Percentiles rank a stretch among this genome's conserved stretches.
Conservation (phyloP, 2,113 vertebrate genomes). For the Hippocampus barbouri region DNA sequence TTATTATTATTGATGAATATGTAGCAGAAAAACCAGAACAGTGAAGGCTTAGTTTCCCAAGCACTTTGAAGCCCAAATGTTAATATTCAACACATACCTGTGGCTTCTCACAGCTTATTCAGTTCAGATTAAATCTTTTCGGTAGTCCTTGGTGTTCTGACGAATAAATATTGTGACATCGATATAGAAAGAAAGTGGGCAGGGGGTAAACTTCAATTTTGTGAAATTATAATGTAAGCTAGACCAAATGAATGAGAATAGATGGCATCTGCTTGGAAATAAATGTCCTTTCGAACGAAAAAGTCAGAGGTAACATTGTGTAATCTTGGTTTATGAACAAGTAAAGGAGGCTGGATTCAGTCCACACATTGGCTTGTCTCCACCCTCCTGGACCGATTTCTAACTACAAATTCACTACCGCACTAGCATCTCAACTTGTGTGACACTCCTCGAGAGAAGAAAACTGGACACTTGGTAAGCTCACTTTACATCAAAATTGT, state of each 20-base stretch:
- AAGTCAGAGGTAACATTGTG: background rate
- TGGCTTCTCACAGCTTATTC: background rate
- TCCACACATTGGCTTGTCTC: slow-evolving; percentile 20
- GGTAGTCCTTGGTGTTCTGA: background rate
- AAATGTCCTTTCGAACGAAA: background rate
- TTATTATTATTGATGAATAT: no score
- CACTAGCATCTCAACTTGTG: slow-evolving; percentile 9
- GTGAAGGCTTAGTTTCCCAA: no score
- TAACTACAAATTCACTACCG: background rate
- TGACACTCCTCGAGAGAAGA: slow-evolving; percentile 9
- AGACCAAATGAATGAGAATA: background rate
- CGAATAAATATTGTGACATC: background rate
- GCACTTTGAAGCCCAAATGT: no score
- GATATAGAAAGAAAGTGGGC: background rate
- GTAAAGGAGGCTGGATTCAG: slow-evolving; percentile 25
- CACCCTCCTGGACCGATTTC: slow-evolving; percentile 24
- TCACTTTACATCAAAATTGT: background rate
- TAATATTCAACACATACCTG: background rate
- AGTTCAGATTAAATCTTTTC: no score
- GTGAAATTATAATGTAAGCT: background rate
- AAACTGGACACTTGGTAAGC: slow-evolving; percentile 22
- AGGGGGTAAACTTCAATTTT: background rate
- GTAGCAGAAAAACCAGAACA: no score
- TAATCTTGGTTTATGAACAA: slow-evolving; percentile 4
- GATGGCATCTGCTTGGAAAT: background rate